phyloP scores from a whole-genome alignment of 2,113 vertebrate genomes.

The Phrynocephalus versicolor region DNA sequence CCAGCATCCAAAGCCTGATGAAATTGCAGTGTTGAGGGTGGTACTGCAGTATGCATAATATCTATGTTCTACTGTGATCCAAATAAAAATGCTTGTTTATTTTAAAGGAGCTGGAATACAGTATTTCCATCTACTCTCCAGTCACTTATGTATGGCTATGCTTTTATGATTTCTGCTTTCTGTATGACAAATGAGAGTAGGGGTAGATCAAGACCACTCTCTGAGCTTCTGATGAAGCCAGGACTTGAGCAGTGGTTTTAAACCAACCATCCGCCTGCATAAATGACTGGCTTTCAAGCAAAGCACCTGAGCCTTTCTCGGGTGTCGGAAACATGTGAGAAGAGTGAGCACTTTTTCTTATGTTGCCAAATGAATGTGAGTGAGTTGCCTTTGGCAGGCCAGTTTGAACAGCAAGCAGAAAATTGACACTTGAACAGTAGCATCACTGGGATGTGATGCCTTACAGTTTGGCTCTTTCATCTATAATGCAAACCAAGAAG shows the following conservation, averaged over 20 bases:
- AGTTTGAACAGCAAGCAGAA: constrained; percentile 12
- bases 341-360: neutral
- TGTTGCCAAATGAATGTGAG: constrained; percentile 2
- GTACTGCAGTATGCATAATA: too few species aligned
- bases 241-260: neutral
- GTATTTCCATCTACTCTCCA: neutral
- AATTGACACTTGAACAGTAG: neutral
- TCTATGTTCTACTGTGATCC: neutral
- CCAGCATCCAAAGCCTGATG: neutral
- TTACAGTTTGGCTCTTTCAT: constrained; percentile 10
- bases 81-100: neutral
- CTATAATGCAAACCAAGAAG: constrained; percentile 14
- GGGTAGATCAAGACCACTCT: neutral
- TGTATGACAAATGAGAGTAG: neutral
- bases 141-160: neutral
- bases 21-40: too few species aligned
- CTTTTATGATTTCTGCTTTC: neutral
- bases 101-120: neutral
- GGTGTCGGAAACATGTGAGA: neutral
- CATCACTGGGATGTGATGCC: constrained; percentile 15
- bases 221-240: neutral
- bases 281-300: constrained; percentile 4
- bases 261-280: neutral
- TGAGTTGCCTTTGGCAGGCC: constrained; percentile 16
- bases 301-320: neutral